Conservation (phyloP, 2,888 invertebrate species). For the Dusona sp. region DNA sequence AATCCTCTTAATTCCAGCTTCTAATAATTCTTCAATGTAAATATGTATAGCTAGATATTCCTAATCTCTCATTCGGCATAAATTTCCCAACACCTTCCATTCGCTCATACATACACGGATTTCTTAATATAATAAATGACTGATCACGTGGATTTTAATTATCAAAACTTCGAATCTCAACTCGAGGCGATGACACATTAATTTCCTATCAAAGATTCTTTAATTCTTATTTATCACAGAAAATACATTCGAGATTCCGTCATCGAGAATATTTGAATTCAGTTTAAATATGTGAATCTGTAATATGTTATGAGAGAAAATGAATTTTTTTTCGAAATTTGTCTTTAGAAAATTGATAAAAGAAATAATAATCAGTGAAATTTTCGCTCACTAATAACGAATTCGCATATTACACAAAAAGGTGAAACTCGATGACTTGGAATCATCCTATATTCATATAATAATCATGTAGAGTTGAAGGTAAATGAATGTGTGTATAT, state of each 20-base stretch:
- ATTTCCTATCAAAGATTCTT: background rate
- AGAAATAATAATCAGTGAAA: background rate
- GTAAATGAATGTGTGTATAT: background rate
- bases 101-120: background rate
- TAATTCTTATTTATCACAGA: background rate
- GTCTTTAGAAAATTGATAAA: background rate
- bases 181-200: background rate
- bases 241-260: background rate
- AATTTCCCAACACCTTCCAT: constrained; percentile 32
- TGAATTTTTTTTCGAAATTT: background rate
- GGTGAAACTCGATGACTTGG: background rate
- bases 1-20: background rate
- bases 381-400: background rate
- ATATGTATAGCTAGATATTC: constrained; percentile 17
- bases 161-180: background rate
- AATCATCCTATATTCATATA: background rate
- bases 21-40: constrained; percentile 33
- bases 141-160: background rate
- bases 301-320: background rate
- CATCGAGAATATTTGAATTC: background rate
- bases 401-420: background rate
- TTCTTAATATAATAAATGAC: background rate
- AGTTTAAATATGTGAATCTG: background rate
- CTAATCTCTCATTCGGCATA: constrained; percentile 11
- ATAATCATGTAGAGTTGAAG: background rate